Conservation (phyloP, 2,113 vertebrate species). For the Crypturellus undulatus region DNA sequence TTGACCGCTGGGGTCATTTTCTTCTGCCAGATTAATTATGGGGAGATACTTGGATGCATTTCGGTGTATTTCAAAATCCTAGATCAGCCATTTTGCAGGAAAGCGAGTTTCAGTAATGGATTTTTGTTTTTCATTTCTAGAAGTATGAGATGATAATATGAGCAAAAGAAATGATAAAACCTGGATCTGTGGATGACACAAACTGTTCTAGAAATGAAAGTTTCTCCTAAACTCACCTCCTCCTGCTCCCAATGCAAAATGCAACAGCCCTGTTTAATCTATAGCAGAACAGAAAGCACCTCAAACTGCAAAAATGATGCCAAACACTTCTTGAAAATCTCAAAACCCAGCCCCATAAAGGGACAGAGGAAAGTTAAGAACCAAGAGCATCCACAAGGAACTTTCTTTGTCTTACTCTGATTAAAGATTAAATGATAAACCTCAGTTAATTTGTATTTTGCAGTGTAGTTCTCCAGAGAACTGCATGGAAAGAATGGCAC, state of each 20-base stretch:
- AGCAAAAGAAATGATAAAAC: background rate
- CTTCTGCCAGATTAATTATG: conserved; percentile 3
- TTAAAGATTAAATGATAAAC: background rate
- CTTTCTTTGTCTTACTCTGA: background rate
- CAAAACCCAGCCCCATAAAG: background rate
- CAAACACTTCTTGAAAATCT: background rate
- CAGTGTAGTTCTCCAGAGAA: background rate
- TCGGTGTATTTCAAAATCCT: background rate
- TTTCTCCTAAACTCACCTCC: background rate
- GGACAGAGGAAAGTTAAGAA: background rate
- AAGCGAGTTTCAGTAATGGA: background rate
- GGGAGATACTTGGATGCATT: background rate
- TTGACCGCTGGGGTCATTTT: background rate
- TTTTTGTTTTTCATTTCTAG: background rate
- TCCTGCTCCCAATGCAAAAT: background rate
- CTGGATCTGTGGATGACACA: rapidly evolving
- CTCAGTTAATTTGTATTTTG: background rate
- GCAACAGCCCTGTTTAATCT: background rate
- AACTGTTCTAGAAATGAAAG: background rate
- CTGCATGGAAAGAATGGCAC: background rate
- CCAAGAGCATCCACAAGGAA: background rate
- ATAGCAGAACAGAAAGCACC: background rate
- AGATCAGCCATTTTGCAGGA: background rate
- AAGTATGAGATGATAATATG: background rate
- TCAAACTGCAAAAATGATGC: background rate